Evolutionary conservation across 2,888 invertebrate species (phyloP).

Genomic region (Bimastos eiseni): DNA sequence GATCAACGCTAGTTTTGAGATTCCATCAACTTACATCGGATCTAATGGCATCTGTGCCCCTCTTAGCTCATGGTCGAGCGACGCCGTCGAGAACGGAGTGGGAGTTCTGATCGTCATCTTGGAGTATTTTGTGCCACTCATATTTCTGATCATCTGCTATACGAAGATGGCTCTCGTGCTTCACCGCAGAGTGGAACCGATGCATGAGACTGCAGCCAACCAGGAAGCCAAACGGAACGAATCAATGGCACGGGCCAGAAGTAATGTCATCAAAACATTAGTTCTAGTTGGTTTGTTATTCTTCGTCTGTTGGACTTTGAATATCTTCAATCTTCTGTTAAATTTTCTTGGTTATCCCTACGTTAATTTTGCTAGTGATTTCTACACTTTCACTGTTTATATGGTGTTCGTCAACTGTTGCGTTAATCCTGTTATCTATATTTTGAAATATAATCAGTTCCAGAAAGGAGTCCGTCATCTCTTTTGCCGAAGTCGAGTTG

Average conservation of each 20-base stretch:
- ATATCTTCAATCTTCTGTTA: constrained; percentile 16
- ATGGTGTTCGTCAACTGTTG: constrained; percentile 41
- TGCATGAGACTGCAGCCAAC: neutral
- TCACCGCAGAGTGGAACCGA: constrained; percentile 22
- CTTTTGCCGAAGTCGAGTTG: constrained; percentile 29
- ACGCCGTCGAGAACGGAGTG: constrained; percentile 15
- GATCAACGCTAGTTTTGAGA: neutral
- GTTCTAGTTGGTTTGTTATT: neutral
- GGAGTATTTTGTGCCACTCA: constrained; percentile 14
- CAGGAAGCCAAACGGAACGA: neutral
- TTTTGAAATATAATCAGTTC: constrained; percentile 40
- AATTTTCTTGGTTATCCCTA: constrained; percentile 1
- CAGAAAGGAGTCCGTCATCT: constrained; percentile 37
- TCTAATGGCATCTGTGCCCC: neutral
- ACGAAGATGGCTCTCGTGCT: constrained; percentile 23
- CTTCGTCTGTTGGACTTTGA: constrained; percentile 20
- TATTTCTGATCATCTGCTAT: constrained; percentile 17
- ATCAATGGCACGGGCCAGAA: constrained; percentile 16
- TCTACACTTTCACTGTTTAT: constrained; percentile 34
- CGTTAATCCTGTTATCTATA: constrained; percentile 41
- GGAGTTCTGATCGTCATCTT: neutral
- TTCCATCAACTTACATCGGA: neutral
- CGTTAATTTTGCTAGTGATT: constrained; percentile 22
- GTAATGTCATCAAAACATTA: constrained; percentile 18
- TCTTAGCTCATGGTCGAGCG: neutral